A percentile compares a stretch with the other conserved stretches of the same genome.
Conservation (phyloP, 2,888 invertebrate genomes). For the Meliscaeva auricollis region DNA sequence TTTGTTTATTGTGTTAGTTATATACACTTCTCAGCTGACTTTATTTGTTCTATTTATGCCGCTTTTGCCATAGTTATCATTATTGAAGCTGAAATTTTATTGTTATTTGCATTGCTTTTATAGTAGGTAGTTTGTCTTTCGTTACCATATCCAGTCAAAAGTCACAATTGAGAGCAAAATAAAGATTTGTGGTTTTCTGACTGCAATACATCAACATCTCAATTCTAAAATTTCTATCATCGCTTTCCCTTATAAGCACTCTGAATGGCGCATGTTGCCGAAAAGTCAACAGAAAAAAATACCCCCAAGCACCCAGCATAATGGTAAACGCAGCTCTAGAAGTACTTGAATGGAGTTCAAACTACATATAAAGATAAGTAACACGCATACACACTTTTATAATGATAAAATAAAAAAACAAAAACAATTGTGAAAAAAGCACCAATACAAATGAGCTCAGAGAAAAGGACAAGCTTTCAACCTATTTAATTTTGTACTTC, state of each 20-base stretch:
- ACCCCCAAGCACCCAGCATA: conserved; percentile 21
- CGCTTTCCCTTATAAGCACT: conserved; percentile 25
- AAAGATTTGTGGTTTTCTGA: conserved; percentile 53
- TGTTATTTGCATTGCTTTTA: conserved; percentile 62
- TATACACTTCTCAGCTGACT: neutral
- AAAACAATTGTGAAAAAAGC: neutral
- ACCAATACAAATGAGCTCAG: neutral
- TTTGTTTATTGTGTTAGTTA: conserved; percentile 4
- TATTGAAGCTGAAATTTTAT: conserved; percentile 52
- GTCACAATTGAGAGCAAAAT: conserved; percentile 50
- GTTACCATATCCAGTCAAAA: neutral
- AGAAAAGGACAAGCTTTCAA: conserved; percentile 49
- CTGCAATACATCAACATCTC: conserved; percentile 7
- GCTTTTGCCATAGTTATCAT: neutral
- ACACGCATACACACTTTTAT: neutral
- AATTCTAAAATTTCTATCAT: conserved; percentile 16
- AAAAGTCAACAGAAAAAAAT: conserved; percentile 60
- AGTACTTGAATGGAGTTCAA: conserved; percentile 58
- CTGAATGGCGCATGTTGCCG: conserved; percentile 64
- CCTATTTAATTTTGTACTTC: conserved; percentile 39
- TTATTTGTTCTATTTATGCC: neutral
- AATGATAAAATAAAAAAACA: neutral
- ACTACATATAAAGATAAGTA: conserved; percentile 29
- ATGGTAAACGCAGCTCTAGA: conserved; percentile 40
- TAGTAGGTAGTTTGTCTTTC: conserved; percentile 37